Conservation (phyloP, 2,113 vertebrate species). For the Bettongia penicillata region DNA sequence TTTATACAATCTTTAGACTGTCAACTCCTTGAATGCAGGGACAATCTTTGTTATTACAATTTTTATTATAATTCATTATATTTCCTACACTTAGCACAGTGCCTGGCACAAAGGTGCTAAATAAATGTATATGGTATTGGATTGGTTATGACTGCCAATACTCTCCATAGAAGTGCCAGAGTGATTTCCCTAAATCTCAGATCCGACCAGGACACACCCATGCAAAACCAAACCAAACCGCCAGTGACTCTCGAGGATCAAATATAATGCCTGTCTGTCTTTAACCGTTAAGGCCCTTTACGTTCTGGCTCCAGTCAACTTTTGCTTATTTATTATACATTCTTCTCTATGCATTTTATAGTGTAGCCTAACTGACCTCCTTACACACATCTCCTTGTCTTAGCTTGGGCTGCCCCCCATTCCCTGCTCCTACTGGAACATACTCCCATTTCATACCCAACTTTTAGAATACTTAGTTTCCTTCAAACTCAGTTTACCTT, state of each 20-base stretch:
- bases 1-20: not conserved
- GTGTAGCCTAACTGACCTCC: not conserved
- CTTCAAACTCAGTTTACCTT: not conserved
- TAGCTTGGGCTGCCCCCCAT: not conserved
- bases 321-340: not conserved
- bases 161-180: not conserved
- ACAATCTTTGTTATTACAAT: not conserved
- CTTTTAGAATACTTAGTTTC: not conserved
- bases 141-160: not conserved
- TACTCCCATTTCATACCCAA: not conserved
- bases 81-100: not conserved
- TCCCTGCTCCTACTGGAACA: not conserved
- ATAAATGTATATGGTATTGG: not conserved
- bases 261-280: not conserved
- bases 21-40: not conserved
- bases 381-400: not conserved
- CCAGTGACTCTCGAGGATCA: not conserved
- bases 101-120: not conserved
- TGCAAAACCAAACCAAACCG: not conserved
- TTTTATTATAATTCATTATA: not conserved
- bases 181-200: not conserved
- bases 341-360: not conserved
- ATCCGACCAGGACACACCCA: not conserved
- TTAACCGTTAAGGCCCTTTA: not conserved
- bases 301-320: not conserved